Percentiles rank a stretch among this genome's conserved stretches.
Evolutionary conservation across 2,888 invertebrate species (phyloP).

Genomic region (Tetranychus truncatus): DNA sequence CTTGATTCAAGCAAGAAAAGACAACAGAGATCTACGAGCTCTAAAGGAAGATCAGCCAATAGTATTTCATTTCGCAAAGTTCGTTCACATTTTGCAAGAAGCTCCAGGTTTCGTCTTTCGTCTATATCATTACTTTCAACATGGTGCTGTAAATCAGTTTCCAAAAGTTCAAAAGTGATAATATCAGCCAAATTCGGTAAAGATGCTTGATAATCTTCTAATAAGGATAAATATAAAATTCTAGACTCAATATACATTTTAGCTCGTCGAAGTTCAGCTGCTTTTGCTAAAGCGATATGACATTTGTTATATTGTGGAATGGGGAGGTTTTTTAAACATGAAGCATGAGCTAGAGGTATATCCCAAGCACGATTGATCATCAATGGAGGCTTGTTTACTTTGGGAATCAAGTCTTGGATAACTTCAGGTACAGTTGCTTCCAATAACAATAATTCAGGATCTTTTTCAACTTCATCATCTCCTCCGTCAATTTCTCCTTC

Average conservation of each 20-base stretch:
- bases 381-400: slow-evolving; percentile 15
- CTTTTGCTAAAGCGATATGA: slow-evolving; percentile 26
- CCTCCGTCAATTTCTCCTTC: slow-evolving; percentile 20
- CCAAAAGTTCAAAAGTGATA: slow-evolving; percentile 20
- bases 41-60: neutral
- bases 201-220: slow-evolving; percentile 22
- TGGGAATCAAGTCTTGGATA: slow-evolving; percentile 19
- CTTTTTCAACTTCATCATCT: slow-evolving; percentile 18
- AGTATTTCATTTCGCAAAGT: slow-evolving; percentile 9
- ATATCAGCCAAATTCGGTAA: slow-evolving; percentile 19
- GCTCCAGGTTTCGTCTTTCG: slow-evolving; percentile 15
- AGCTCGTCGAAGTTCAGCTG: slow-evolving; percentile 24
- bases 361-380: slow-evolving; percentile 20
- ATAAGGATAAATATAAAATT: slow-evolving; percentile 18
- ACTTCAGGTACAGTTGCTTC: slow-evolving; percentile 24
- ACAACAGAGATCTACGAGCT: slow-evolving; percentile 19
- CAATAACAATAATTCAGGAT: slow-evolving; percentile 18
- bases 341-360: slow-evolving; percentile 15
- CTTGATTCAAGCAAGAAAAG: slow-evolving; percentile 18
- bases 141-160: slow-evolving; percentile 20
- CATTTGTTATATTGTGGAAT: slow-evolving; percentile 15
- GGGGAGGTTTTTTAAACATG: slow-evolving; percentile 9
- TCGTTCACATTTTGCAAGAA: slow-evolving; percentile 14
- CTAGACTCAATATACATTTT: slow-evolving; percentile 22
- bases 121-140: slow-evolving; percentile 21